Evolutionary conservation across 2,113 vertebrate genomes (phyloP), one percentile per base, ranked within the genome.

Genomic region (Raja brachyura): DNA sequence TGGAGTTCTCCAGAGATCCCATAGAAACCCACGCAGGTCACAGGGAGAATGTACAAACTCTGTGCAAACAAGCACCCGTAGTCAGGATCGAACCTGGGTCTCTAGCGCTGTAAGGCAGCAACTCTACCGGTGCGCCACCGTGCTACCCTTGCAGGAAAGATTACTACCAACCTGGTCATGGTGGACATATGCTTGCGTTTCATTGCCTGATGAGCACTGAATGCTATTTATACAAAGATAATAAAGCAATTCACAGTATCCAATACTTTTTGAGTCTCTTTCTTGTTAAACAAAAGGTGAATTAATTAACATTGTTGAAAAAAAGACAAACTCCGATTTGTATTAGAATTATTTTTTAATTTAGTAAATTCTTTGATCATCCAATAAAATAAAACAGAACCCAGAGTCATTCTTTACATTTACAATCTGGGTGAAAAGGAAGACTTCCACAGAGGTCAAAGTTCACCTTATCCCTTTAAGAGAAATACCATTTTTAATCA

Each of bases 381-480:
- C 93, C 93, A 22, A 93, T 94, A 95, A 97, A 97, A 95, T 94
- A 94, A 96, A 96, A 94, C 93, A 93, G 93, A 77, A 93, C 93
- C 94, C 94, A 94, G 93, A 93, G 39, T 93, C 76, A 93, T 78
- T 68, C 93, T 76, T 95, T 93, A 90, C 93, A 76, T 0, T 59
- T 94, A 93, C 93, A 94, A 94, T 94, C 95, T 94, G 95, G 94
- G 95, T 94, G 93, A 96, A 96, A 86, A 93, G 96, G 96, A 97
- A 97, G 96, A 97, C 96, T 97, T 97, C 96, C 96, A 96, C 96
- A 96, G 97, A 96, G 96, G 96, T 96, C 96, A 96, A 95, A 96
- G 95, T 94, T 96, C 95, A 95, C 94, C 94, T 95, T 94, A 95
- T 96, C 96, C 96, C 96, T 96, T 96, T 96, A 95, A 96, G 95